phyloP scores from a whole-genome alignment of 2,113 vertebrate genomes.

The Pygoscelis adeliae region DNA sequence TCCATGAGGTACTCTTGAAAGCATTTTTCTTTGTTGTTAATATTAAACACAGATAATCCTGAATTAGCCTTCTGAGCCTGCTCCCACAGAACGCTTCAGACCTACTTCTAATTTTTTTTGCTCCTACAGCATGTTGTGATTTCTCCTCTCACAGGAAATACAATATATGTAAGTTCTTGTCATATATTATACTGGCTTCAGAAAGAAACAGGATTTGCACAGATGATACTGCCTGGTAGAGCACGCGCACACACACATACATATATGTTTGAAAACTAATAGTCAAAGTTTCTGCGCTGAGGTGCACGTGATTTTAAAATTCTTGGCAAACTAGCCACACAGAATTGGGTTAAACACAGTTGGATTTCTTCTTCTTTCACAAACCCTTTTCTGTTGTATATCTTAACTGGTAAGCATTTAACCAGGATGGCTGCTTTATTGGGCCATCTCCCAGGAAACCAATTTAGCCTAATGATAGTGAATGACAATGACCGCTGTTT shows the following conservation, averaged over 20 bases:
- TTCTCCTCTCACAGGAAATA: neutral
- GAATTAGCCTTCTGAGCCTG: neutral
- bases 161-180: neutral
- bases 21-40: neutral
- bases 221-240: neutral
- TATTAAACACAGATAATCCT: neutral
- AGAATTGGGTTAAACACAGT: neutral
- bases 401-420: neutral
- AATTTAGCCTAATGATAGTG: constrained; percentile 51
- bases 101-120: neutral
- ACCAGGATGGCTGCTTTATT: constrained; percentile 1
- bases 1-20: neutral
- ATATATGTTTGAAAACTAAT: neutral
- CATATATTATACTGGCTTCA: neutral
- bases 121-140: neutral
- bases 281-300: neutral
- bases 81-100: neutral
- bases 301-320: neutral
- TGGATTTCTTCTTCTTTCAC: neutral
- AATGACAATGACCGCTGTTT: constrained; percentile 47
- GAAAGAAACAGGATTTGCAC: neutral
- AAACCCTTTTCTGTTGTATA: neutral
- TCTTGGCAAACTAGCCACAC: neutral
- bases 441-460: constrained; percentile 49
- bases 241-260: fast-evolving